Conservation (phyloP, 2,888 invertebrate species). For the Eumerus sabulonum region DNA sequence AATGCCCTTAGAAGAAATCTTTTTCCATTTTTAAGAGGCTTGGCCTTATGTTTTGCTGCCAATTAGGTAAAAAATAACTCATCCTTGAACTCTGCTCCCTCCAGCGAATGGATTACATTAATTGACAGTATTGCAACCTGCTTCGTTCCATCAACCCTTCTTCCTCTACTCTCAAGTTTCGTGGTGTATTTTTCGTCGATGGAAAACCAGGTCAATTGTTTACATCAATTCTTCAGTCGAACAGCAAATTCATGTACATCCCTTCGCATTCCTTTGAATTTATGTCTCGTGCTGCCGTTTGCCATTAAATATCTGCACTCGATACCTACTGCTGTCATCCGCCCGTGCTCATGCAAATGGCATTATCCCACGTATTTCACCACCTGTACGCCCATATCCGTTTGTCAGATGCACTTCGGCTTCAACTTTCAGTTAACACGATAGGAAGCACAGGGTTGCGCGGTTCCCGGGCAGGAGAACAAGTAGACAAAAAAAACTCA, state of each 20-base stretch:
- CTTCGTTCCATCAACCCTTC: neutral
- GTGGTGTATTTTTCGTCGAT: constrained; percentile 8
- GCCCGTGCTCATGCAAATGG: constrained; percentile 24
- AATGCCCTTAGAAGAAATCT: neutral
- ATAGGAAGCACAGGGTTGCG: constrained; percentile 12
- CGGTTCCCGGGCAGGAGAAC: neutral
- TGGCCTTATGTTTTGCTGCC: too few species aligned
- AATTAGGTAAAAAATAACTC: too few species aligned
- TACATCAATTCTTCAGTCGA: constrained; percentile 14
- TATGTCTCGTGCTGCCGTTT: constrained; percentile 24
- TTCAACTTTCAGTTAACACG: constrained; percentile 15
- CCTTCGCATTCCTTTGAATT: constrained; percentile 43
- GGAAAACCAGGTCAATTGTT: constrained; percentile 28
- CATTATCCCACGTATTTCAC: constrained; percentile 49
- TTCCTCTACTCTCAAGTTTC: neutral
- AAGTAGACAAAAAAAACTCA: constrained; percentile 13
- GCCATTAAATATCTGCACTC: constrained; percentile 29
- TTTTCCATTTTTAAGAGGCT: constrained; percentile 21
- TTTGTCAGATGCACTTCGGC: constrained; percentile 55
- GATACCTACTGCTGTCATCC: constrained; percentile 28
- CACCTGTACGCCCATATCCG: constrained; percentile 53
- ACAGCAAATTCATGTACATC: constrained; percentile 38
- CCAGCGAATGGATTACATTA: neutral
- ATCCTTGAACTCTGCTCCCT: neutral
- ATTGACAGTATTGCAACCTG: neutral